Conservation (phyloP, 2,113 vertebrate genomes). For the Mirza zaza region DNA sequence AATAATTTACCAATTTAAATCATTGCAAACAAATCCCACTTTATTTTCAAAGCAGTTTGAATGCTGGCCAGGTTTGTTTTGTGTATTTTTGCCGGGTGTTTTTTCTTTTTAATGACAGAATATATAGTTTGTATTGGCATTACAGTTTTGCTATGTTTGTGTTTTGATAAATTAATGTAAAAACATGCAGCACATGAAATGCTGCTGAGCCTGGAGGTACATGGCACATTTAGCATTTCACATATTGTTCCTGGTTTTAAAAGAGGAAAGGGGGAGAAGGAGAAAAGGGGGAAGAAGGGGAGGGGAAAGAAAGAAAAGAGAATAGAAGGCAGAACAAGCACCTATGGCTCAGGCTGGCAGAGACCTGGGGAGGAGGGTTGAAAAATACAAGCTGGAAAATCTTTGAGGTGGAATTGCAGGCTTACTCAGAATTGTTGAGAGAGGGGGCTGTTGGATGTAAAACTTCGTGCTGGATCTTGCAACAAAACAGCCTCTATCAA, state of each 20-base stretch:
- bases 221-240: slow-evolving; percentile 53
- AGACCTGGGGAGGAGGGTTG: background rate
- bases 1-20: slow-evolving; percentile 96
- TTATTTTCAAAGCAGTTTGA: slow-evolving; percentile 75
- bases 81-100: background rate
- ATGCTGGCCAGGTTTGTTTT: slow-evolving; percentile 5
- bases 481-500: background rate
- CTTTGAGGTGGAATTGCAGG: background rate
- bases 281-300: background rate
- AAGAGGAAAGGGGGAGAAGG: background rate
- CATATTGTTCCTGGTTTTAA: background rate
- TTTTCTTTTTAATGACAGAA: background rate
- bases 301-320: background rate
- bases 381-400: background rate
- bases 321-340: background rate
- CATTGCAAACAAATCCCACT: slow-evolving; percentile 84
- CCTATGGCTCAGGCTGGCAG: background rate
- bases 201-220: slow-evolving; percentile 11
- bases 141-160: background rate
- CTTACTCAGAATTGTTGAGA: slow-evolving; percentile 13
- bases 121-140: background rate
- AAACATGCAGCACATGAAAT: slow-evolving; percentile 44
- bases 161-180: slow-evolving; percentile 73
- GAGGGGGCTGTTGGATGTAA: background rate
- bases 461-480: background rate